These are phyloP conservation scores for Nanorana parkeri DNA, from an alignment of 2,113 vertebrate genomes.

Conservation along the genomic window DNA sequence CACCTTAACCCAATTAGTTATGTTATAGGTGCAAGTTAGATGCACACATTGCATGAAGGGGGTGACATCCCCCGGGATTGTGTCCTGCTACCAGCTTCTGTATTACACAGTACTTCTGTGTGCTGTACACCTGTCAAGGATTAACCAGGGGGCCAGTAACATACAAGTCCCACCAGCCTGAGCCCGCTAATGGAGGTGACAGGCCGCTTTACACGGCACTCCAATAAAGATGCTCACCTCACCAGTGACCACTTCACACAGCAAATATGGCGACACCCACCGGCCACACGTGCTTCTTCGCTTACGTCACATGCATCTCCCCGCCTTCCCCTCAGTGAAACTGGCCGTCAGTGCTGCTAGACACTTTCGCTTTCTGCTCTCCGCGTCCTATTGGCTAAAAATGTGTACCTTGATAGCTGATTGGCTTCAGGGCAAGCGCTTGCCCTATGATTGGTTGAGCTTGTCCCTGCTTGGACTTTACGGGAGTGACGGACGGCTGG, in stretches of 20 bases:
- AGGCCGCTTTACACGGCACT: too few species aligned
- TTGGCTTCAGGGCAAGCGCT: background rate
- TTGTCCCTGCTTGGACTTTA: background rate
- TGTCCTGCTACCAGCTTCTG: too few species aligned
- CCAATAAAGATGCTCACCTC: background rate
- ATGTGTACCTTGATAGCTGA: background rate
- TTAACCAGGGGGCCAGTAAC: too few species aligned
- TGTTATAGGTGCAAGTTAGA: too few species aligned
- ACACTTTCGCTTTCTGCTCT: background rate
- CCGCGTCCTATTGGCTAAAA: background rate
- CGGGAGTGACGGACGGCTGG: background rate
- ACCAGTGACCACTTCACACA: too few species aligned
- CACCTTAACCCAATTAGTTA: too few species aligned
- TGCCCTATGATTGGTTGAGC: background rate
- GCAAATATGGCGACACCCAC: slow-evolving; percentile 16
- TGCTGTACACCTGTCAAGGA: too few species aligned
- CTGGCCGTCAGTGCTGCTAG: background rate
- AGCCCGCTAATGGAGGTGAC: too few species aligned
- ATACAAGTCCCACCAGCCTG: too few species aligned
- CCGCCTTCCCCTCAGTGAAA: background rate
- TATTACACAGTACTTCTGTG: too few species aligned
- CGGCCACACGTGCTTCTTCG: background rate
- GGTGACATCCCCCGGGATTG: too few species aligned
- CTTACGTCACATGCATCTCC: background rate
- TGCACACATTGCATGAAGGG: too few species aligned